phyloP scores from a whole-genome alignment of 2,797 vertebrate genomes.

The Tokudaia muenninki region DNA sequence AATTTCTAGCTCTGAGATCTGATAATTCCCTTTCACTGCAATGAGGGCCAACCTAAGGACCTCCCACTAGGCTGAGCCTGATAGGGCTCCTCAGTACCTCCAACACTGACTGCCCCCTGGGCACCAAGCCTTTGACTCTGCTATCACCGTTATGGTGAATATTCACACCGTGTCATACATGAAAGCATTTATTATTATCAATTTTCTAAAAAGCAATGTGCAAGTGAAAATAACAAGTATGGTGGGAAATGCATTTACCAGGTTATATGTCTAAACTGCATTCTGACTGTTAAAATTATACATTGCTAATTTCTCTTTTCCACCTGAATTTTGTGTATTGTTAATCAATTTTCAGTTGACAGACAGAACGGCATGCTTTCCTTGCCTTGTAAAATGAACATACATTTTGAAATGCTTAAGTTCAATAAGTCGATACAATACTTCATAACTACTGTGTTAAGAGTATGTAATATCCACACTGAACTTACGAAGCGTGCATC shows the following conservation, averaged over 20 bases:
- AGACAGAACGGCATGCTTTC: background rate
- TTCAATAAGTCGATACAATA: background rate
- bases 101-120: background rate
- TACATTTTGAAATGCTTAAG: background rate
- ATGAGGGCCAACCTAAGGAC: background rate
- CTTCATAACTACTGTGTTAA: background rate
- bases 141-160: background rate
- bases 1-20: background rate
- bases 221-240: conserved; percentile 11
- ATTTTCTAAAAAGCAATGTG: background rate
- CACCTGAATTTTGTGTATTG: background rate
- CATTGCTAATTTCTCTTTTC: background rate
- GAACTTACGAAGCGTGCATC: background rate
- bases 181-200: background rate
- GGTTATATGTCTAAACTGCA: background rate
- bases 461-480: background rate
- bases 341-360: background rate
- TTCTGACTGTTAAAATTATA: conserved; percentile 2
- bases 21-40: background rate
- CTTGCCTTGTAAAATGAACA: background rate
- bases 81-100: background rate
- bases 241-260: background rate
- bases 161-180: background rate
- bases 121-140: background rate
- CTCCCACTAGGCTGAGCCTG: no score